Evolutionary conservation across 2,888 invertebrate species (phyloP).

Genomic region (Alcis repandata): DNA sequence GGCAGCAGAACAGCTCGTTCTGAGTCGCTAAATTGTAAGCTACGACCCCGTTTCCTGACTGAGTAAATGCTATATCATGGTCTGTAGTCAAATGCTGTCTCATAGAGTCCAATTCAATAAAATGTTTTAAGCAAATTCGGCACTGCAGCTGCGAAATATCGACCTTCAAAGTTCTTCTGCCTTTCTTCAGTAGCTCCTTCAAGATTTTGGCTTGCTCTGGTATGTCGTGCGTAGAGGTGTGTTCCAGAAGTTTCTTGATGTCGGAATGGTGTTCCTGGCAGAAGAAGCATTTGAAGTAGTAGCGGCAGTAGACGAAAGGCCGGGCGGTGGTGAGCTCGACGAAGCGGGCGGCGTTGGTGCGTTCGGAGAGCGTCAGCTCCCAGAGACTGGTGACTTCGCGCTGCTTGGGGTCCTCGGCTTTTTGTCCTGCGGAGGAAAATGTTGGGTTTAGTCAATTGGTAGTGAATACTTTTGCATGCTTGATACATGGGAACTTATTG

Average conservation of each 20-base stretch:
- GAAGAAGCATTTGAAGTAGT: slow-evolving; percentile 75
- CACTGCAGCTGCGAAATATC: slow-evolving; percentile 73
- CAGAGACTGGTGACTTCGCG: slow-evolving; percentile 70
- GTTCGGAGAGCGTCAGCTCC: slow-evolving; percentile 74
- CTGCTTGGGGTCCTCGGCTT: slow-evolving; percentile 50
- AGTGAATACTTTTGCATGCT: background rate
- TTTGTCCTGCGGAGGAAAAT: slow-evolving; percentile 63
- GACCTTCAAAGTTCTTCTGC: slow-evolving; percentile 71
- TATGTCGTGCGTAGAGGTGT: slow-evolving; percentile 61
- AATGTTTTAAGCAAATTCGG: slow-evolving; percentile 59
- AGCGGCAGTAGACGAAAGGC: slow-evolving; percentile 74
- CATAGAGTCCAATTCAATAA: slow-evolving; percentile 58
- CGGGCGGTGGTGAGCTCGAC: slow-evolving; percentile 65
- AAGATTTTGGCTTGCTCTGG: slow-evolving; percentile 60
- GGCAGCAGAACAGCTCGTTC: slow-evolving; percentile 68
- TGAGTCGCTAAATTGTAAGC: slow-evolving; percentile 65
- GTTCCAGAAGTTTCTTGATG: slow-evolving; percentile 61
- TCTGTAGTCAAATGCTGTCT: slow-evolving; percentile 61
- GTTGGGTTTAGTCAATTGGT: background rate
- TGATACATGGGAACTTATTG: too few species aligned
- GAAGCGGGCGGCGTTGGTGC: slow-evolving; percentile 69
- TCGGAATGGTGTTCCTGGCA: slow-evolving; percentile 68
- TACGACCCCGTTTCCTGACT: slow-evolving; percentile 68
- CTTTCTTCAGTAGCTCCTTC: slow-evolving; percentile 68
- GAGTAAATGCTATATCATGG: slow-evolving; percentile 63